Evolutionary conservation across 1,140 invertebrate genomes (phyloP), one percentile per base, ranked within the genome.

Genomic region (Drosophila kurseongensis): DNA sequence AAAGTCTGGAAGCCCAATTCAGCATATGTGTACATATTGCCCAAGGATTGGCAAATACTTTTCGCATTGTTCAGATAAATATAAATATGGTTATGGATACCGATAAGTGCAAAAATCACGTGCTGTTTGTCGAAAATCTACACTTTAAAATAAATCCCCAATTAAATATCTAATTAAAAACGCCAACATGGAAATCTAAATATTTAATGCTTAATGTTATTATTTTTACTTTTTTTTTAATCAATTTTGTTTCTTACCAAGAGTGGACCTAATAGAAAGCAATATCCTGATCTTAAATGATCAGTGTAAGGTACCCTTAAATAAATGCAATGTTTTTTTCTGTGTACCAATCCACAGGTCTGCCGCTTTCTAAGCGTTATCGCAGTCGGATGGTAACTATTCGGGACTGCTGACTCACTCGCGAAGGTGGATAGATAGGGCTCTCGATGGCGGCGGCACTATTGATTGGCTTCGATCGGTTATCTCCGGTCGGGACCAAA

Each of bases 11-110:
- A 12, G 10, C 35, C 6, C 16, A 18, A 32, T 35, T 14, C 8
- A 4, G 29, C 6, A 14, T 48, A n/a, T n/a, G n/a, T n/a, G n/a
- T n/a, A 29, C 47, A 16, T 13, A 35, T 16, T 16, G 36, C 13
- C 23, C 8, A 55, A 65, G 48, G 32, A 51, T 56, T 52, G 36
- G 47, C 65, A 67, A 68, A 67, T 68, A 54, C 38, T 54, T 32
- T 68, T 66, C 29, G 65, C 65, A 52, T 66, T 68, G 47, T 18
- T 51, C 29, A 42, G 65, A 67, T 68, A 68, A 68, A 38, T 23
- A 23, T 23, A 23, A 23, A 23, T 23, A 23, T 23, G 23, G 23
- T 23, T 4, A 23, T 23, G 23, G 23, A 23, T 23, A 23, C 3
- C 23, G 23, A 23, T 23, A 23, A 23, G 23, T 23, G 23, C 23